Evolutionary conservation across 2,113 vertebrate genomes (phyloP), one percentile per base, ranked within the genome.

Genomic region (Empidonax traillii): DNA sequence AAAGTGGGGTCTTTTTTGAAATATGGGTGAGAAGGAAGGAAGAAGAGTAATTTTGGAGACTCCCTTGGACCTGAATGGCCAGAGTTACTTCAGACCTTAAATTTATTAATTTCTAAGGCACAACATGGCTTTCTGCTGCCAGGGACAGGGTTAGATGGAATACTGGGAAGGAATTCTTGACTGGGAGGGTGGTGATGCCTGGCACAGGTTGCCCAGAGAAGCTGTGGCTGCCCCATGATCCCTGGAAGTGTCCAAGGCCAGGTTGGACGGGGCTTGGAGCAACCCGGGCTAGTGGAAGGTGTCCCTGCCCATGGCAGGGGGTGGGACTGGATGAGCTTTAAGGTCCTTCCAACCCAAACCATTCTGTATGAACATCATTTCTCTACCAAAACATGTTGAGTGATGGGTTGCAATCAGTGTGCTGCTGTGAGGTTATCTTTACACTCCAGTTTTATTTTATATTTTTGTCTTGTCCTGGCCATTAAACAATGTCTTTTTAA

Each of bases 271-370:
- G 43, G 30, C 27, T 51, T 58, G 59, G 46, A 61, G 20, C 39
- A 52, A 0, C 6, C 28, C 44, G 53, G 37, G 10, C 1, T 1
- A 4, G 6, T 30, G 13, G 77, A 14, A 61, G 8, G 4, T 46
- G 44, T 52, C 37, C 44, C 33, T 74, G 44, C 4, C 25, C 23
- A 3, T n/a, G 33, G 44, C 47, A n/a, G 14, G n/a, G 27, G 14
- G 14, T 41, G 43, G 30, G 1, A 39, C 28, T 24, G 20, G 10
- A 22, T 41, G 28, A 12, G 17, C 33, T 62, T 62, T 30, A 9
- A 30, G 61, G 37, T 41, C 37, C 37, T 62, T 28, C 27, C 37
- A 28, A 13, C 37, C 59, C 27, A 30, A 28, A 20, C 27, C 27
- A 30, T 13, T 27, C 17, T 20, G 25, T 59, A 35, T 62, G 37